These are phyloP conservation scores for Cricetomys ansorgei DNA, from an alignment of 2,113 vertebrate genomes.

Conservation along the genomic window DNA sequence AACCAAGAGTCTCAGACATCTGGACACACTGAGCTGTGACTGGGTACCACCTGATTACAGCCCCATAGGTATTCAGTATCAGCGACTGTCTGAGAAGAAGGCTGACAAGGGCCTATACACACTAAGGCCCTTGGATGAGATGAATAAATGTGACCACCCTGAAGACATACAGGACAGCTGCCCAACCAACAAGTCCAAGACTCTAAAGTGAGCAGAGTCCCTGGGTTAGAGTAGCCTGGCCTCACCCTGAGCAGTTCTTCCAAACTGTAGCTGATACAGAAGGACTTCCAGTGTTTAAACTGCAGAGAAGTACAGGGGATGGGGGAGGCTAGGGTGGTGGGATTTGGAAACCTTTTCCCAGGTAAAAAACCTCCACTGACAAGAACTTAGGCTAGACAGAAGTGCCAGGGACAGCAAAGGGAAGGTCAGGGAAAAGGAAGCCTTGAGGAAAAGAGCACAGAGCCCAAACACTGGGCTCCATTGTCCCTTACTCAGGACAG, in stretches of 20 bases:
- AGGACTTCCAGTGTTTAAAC: background rate
- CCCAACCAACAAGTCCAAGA: no score
- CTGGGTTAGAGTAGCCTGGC: background rate
- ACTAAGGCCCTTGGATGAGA: background rate
- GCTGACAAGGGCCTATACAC: background rate
- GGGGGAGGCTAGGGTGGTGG: rapidly evolving
- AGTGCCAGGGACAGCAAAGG: background rate
- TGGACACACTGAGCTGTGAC: background rate
- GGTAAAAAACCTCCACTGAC: background rate
- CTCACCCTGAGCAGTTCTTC: rapidly evolving
- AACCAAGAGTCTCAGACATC: background rate
- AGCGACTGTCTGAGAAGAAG: rapidly evolving
- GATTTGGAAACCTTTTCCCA: background rate
- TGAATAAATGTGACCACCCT: rapidly evolving
- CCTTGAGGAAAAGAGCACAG: no score
- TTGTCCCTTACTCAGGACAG: no score
- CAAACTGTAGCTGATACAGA: rapidly evolving
- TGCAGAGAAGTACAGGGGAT: no score
- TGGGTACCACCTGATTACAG: rapidly evolving
- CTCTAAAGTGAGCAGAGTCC: background rate
- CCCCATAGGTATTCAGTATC: background rate
- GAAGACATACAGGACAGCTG: background rate
- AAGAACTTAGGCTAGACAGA: background rate
- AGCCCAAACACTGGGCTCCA: background rate
- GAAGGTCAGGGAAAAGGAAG: background rate